Evolutionary conservation across 1,140 invertebrate species (phyloP).

Genomic region (Panulirus ornatus): DNA sequence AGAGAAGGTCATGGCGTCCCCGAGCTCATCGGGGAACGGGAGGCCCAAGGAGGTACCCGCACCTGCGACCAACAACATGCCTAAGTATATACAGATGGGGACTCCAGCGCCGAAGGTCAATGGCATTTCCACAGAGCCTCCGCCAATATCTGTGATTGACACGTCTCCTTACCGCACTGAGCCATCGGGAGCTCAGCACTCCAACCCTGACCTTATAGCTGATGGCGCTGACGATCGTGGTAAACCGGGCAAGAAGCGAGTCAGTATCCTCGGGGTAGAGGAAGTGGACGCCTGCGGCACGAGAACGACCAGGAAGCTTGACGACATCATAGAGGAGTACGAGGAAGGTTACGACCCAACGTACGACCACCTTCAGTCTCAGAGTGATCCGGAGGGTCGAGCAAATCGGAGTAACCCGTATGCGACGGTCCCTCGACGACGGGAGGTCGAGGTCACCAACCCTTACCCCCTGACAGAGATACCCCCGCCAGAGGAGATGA

Average conservation of each 20-base stretch:
- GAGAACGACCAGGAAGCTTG: slow-evolving; percentile 64
- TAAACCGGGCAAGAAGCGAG: slow-evolving; percentile 70
- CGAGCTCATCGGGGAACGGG: slow-evolving; percentile 56
- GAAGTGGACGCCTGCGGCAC: slow-evolving; percentile 72
- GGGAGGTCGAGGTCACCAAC: slow-evolving; percentile 57
- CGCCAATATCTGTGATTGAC: slow-evolving; percentile 74
- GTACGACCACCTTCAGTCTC: slow-evolving; percentile 59
- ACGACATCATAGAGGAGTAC: slow-evolving; percentile 74
- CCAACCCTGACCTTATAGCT: slow-evolving; percentile 72
- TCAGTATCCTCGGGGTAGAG: slow-evolving; percentile 73
- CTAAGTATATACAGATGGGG: slow-evolving; percentile 75
- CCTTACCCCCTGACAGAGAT: slow-evolving; percentile 70
- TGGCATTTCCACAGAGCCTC: slow-evolving; percentile 64
- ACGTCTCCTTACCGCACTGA: slow-evolving; percentile 70
- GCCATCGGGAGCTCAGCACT: slow-evolving; percentile 59
- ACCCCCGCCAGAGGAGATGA: slow-evolving; percentile 58
- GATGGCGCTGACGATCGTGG: slow-evolving; percentile 72
- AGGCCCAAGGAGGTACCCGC: slow-evolving; percentile 46
- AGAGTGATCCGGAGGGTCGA: slow-evolving; percentile 47
- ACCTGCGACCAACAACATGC: slow-evolving; percentile 68
- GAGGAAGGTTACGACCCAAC: slow-evolving; percentile 69
- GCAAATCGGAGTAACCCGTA: slow-evolving; percentile 46
- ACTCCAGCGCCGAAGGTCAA: slow-evolving; percentile 73
- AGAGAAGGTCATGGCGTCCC: slow-evolving; percentile 49
- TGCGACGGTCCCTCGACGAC: slow-evolving; percentile 45